phyloP scores from a whole-genome alignment of 2,113 vertebrate genomes.

The Pteropus alecto region DNA sequence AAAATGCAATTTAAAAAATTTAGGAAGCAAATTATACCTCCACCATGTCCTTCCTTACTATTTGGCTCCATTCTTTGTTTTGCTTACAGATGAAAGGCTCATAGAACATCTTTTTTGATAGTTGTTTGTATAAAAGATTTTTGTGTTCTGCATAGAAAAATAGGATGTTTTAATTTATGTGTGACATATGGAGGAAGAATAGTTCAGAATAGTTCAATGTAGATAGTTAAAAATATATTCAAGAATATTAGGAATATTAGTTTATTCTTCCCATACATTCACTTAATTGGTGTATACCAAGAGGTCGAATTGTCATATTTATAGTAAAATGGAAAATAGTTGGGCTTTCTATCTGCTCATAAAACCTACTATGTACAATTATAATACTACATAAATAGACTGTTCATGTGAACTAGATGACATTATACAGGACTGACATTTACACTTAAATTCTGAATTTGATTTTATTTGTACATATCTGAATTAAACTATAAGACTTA shows the following conservation, averaged over 20 bases:
- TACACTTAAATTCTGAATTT: not conserved
- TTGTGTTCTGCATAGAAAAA: slow-evolving; percentile 12
- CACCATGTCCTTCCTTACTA: not conserved
- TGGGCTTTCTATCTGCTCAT: slow-evolving; percentile 5
- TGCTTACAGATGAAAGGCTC: not conserved
- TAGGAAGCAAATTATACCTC: not conserved
- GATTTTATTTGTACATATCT: not conserved
- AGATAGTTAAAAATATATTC: slow-evolving; percentile 16
- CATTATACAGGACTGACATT: not conserved
- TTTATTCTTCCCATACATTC: not conserved
- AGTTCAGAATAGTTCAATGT: slow-evolving; percentile 41
- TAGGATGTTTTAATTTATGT: not conserved
- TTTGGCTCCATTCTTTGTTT: slow-evolving; percentile 23
- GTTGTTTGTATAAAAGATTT: slow-evolving; percentile 23
- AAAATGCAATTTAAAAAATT: slow-evolving; percentile 36
- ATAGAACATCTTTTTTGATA: not conserved
- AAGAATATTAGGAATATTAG: slow-evolving; percentile 20
- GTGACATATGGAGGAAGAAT: slow-evolving; percentile 43
- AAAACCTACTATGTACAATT: not conserved
- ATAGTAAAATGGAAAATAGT: slow-evolving; percentile 28
- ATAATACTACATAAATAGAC: not conserved
- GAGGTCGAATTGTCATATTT: not conserved
- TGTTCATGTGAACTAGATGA: not conserved
- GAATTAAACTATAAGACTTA: not conserved
- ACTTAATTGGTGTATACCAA: slow-evolving; percentile 15